Base-by-base conservation (phyloP, 1,140 invertebrate species). In the Zaprionus ornatus region DNA sequence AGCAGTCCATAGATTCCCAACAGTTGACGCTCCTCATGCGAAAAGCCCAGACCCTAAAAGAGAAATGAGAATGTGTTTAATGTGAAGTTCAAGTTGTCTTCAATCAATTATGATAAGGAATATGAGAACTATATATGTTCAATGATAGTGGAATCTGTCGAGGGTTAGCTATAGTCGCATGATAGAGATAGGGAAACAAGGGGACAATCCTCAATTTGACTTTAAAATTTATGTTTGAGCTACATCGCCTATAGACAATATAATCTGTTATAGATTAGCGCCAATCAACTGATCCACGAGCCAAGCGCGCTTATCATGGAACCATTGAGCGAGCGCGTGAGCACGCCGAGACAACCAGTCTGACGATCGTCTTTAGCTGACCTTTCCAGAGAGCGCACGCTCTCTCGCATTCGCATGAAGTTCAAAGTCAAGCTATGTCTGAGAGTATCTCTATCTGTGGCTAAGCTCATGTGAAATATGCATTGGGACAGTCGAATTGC, bases 1-100 rank as follows among this genome's bases (percentile, higher is more conserved):
- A 98, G 93, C 5, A 98, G 94, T 3, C 97, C 97, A 86, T 98
- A 97, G 84, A 98, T 97, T 40, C 97, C 97, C 75, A 98, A 93
- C 19, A 95, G 93, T 93, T 98, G 97, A 5, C 98, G 94, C 91
- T 98, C 97, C 90, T 97, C 95, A 17, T 81, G 86, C 1, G 79
- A 50, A n/a, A 90, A 90, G n/a, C 62, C 86, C 4, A 90, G 65
- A 7, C 85, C 85, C 85, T 90, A 7, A 7, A 23, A 12, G 15
- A 3, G n/a, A 5, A 13, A 27, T 13, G 0, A 23, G 13, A 55
- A 32, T 9, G 7, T n/a, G 6, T 42, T 42, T 42, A 42, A 35
- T 13, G 6, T 32, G 29, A 6, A 3, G 5, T 32, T 32, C 29
- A 9, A 10, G 29, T 32, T 32, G 29, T 1, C 1, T 32, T 32